Percentiles rank a stretch among this genome's conserved stretches.
Conservation (phyloP, 2,113 vertebrate species). For the Pituophis catenifer region DNA sequence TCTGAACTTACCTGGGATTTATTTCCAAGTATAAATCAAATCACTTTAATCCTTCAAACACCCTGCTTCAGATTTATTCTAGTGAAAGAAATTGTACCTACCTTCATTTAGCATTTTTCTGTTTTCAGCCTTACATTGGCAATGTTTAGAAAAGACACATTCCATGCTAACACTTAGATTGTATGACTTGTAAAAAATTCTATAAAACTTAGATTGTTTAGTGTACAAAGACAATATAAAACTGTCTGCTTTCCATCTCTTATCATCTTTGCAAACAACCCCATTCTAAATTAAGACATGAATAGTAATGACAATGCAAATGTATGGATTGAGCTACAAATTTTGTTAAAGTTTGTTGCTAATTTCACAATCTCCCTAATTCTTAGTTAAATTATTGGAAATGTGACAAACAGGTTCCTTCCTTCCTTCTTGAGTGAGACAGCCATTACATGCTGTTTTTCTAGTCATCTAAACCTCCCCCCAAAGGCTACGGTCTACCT, state of each 20-base stretch:
- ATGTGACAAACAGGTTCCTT: neutral
- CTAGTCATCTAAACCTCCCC: neutral
- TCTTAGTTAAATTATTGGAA: neutral
- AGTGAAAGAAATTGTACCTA: neutral
- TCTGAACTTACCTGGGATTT: neutral
- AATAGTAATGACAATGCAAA: neutral
- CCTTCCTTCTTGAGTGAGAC: neutral
- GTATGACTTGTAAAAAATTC: neutral
- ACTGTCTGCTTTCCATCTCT: neutral
- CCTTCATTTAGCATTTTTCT: neutral
- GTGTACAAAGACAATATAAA: neutral
- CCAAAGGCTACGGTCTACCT: neutral
- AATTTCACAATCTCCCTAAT: neutral
- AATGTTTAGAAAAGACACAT: neutral
- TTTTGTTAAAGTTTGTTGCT: neutral
- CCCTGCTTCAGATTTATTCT: neutral
- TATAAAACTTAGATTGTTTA: neutral
- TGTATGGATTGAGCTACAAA: neutral
- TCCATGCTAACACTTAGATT: neutral
- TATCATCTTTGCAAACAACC: neutral
- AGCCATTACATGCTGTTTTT: neutral
- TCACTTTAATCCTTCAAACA: neutral
- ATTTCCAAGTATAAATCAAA: neutral
- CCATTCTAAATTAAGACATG: neutral
- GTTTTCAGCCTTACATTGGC: neutral